Base-by-base conservation (phyloP, 2,888 invertebrate genomes). In the Euplexia lucipara region DNA sequence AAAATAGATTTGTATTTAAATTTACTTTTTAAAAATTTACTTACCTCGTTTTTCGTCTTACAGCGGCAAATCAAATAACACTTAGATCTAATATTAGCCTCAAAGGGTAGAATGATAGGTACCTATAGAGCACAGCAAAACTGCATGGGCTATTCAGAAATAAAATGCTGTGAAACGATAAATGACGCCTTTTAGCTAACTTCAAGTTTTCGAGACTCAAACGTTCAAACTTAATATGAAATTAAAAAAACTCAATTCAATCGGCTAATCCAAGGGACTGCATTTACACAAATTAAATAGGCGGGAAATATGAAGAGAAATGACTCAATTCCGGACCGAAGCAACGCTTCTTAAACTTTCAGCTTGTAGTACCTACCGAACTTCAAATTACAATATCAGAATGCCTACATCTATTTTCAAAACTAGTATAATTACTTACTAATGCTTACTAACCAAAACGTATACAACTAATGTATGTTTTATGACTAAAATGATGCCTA, bases 351-450 rank as follows among this genome's bases (percentile, higher is more conserved):
- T 12, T 16, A 35, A 57, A 35, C 16, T 16, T 9, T 41, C 6
- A 20, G 1, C 4, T 8, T 12, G 9, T 20, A 20, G 16, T n/a
- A n/a, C n/a, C n/a, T 18, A 41, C 1, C 30, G 12, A 35, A n/a
- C 30, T 22, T 42, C 2, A n/a, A 66, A 42, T 48, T 58, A 37
- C 41, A 30, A 37, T 22, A 68, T 14, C 9, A 5, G 2, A 12
- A 42, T 16, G 68, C 59, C 68, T 48, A 7, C 7, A 35, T 41
- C 35, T 32, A 58, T 65, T 32, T 12, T 6, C 16, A 58, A 20
- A 58, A 37, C 53, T 10, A 14, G 39, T 41, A 47, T 41, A 57
- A 65, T 57, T 20, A 41, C 3, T 0, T 30, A 57, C 16, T 35
- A 47, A 44, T 20, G 35, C 3, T 0, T 30, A 57, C 16, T 35